These are phyloP conservation scores for Apotomis capreana DNA, from an alignment of 2,888 invertebrate species.

Conservation along the genomic window DNA sequence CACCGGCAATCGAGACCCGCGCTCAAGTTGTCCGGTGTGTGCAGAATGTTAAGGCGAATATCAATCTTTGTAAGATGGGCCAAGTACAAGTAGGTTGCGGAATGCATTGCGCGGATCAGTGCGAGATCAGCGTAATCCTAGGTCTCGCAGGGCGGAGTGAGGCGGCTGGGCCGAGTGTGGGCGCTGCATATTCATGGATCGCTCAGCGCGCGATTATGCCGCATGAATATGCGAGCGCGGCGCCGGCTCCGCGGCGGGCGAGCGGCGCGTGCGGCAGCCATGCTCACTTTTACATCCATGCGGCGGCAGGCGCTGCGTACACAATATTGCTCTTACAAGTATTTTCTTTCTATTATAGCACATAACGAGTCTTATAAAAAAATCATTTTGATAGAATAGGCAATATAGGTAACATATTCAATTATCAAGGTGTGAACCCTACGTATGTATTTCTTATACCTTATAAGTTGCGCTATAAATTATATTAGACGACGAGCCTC, in stretches of 20 bases:
- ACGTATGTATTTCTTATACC: too few species aligned
- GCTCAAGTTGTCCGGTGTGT: too few species aligned
- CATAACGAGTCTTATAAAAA: too few species aligned
- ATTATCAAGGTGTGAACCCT: too few species aligned
- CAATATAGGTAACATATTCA: too few species aligned
- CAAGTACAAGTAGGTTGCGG: background rate
- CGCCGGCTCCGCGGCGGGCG: slow-evolving; percentile 14
- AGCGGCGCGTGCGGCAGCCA: background rate
- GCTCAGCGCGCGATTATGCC: slow-evolving; percentile 44
- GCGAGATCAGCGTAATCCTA: slow-evolving; percentile 4
- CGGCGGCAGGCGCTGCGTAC: background rate
- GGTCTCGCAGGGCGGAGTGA: background rate
- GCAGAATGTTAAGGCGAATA: background rate
- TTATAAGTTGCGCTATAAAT: too few species aligned
- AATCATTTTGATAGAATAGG: too few species aligned
- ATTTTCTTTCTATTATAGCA: too few species aligned
- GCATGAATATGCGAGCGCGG: slow-evolving; percentile 47
- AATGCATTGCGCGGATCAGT: background rate
- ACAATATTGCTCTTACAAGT: background rate
- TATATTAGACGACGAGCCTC: too few species aligned
- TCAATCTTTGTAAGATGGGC: background rate
- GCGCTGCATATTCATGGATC: slow-evolving; percentile 28
- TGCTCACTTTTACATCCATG: slow-evolving; percentile 31
- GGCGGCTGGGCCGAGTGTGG: slow-evolving; percentile 1
- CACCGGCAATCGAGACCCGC: too few species aligned